Evolutionary conservation across 1,140 invertebrate species (phyloP), one percentile per base, ranked within the genome.

Genomic region (Drosophila suzukii): DNA sequence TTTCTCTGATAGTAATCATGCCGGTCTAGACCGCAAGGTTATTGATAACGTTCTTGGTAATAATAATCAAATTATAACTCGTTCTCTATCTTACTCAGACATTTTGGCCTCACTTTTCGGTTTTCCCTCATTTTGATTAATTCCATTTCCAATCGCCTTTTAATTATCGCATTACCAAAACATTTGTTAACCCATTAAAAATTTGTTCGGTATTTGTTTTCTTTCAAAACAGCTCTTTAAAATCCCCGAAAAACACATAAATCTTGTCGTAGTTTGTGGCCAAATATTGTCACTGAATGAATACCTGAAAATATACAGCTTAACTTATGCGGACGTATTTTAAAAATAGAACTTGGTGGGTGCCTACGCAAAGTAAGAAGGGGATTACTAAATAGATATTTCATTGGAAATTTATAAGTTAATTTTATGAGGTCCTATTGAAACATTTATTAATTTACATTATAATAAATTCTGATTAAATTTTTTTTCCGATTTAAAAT

Each of bases 261-360:
- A 71, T 71, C 65, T 56, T 34, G n/a, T 17, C 41, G 43, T 71
- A 43, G 34, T 71, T 56, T 71, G 50, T 32, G 50, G 50, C 67
- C 41, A 32, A 49, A 70, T 39, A 71, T 49, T 68, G 67, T 57
- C 50, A 70, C 32, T 51, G 17, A 27, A 34, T 38, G 49, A 71
- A 63, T 49, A 34, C 49, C 27, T 47, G 8, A 67, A 47, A 44
- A 41, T 49, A 67, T 46, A 66, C 60, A 46, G 43, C 46, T 63
- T 59, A 66, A 76, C 55, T 58, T 47, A 60, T 76, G 58, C 55
- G 55, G 34, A 44, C 36, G 46, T 36, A 38, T 30, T 39, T 59
- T 67, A 81, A 62, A 81, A 76, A 78, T 73, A 81, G 74, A 47
- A 44, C 43, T 44, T 47, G 44, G 58, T 41, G 59, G 59, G 57